Base-by-base conservation (phyloP, 2,888 invertebrate genomes). In the Siphlonurus alternatus region DNA sequence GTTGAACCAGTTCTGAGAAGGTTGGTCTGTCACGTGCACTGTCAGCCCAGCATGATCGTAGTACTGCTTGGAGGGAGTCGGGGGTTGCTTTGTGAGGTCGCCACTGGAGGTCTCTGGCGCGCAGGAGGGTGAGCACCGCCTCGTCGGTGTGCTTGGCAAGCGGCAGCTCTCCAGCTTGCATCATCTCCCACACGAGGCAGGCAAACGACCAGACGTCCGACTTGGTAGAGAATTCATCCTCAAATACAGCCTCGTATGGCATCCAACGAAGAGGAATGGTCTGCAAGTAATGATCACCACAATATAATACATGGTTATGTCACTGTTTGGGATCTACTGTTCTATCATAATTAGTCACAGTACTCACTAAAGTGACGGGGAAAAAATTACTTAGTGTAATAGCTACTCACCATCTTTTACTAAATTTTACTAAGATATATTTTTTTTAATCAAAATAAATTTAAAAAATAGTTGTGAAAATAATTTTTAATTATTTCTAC, bases 181-280 rank as follows among this genome's bases (percentile, higher is more conserved):
- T 87, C 67, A 95, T 85, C 77, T 96, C 96, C 93, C 93, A 94
- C 23, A 91, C 81, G 18, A 93, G 83, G 22, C 89, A 90, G 0
- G 89, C 93, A 73, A 88, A 95, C 69, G 94, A 87, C 77, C 93
- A 96, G 0, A 93, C 89, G 75, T 96, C 96, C 71, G 93, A 93
- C 74, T 94, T 94, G 59, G 89, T 89, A 18, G 94, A 93, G 74
- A 86, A 93, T 67, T 94, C 93, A 65, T 91, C 91, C 71, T 95
- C 94, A 68, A 88, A 79, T 1, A 93, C 87, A 1, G 93, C 93
- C 74, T 97, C 96, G 20, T 84, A 81, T 0, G 95, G 89, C 74
- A 94, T 74, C 96, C 96, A 96, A 69, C 96, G 84, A 15, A 95
- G 77, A 0, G 95, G 94, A 61, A 95, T 83, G 70, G 88, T 82